Base-by-base conservation (phyloP, 2,888 invertebrate genomes). In the Smittia aterrima region DNA sequence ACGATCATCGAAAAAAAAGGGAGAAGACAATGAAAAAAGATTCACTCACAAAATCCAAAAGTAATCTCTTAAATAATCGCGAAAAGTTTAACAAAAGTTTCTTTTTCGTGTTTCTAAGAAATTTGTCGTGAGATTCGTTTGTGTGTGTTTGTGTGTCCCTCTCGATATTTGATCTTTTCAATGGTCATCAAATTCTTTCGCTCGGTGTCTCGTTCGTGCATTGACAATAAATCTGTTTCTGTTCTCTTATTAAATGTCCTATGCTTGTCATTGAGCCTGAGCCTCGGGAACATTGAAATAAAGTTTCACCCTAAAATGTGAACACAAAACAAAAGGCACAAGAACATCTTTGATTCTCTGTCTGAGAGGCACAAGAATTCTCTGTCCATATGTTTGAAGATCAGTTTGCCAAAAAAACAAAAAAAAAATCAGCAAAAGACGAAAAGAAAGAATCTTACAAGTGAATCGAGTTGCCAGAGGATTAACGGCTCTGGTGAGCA, bases 101-200 rank as follows among this genome's bases (percentile, higher is more conserved):
- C 18, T 58, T 58, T 22, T 58, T 58, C 20, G 9, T 11, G 16
- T 47, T 16, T 47, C 16, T 7, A 7, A 20, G 13, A 18, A 24
- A 58, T 20, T 18, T 58, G 1, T 58, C 18, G 4, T 58, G 24
- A 2, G 6, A 18, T 18, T 32, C 18, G 24, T 54, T 22, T 32
- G 47, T 54, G 70, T 71, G 70, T 71, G 70, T 11, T 18, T 54
- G 41, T 18, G 9, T 27, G n/a, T 11, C 11, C 13, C 27, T 53
- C 54, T 41, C 53, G 70, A 71, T 71, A 71, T 71, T 71, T 71
- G 70, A 71, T 71, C 70, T 71, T 71, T 71, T 71, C 47, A 71
- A 71, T 71, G 70, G 54, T 71, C 70, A 71, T 71, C 70, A 71
- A 71, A 71, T 71, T 71, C 70, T 22, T 68, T 38, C 47, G 9